Percentiles rank a stretch among this genome's conserved stretches.
Conservation (phyloP, 1,140 invertebrate species). For the Dinoponera quadriceps region DNA sequence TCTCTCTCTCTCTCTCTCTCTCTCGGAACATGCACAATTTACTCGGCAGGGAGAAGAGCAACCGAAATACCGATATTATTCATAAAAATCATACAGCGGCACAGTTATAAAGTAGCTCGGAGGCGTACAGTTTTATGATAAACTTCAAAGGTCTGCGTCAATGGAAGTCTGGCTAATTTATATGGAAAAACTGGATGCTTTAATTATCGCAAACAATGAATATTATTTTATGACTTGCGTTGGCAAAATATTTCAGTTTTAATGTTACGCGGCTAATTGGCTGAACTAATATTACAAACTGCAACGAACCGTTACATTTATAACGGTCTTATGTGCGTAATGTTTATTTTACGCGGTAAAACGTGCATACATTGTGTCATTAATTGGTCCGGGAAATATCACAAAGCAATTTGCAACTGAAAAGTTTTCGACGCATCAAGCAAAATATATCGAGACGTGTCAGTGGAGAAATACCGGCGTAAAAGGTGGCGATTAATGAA, state of each 20-base stretch:
- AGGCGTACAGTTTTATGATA: conserved; percentile 27
- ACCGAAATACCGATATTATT: conserved; percentile 54
- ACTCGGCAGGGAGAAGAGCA: background rate
- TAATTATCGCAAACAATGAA: conserved; percentile 40
- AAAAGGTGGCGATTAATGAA: background rate
- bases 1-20: background rate
- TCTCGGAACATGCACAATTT: conserved; percentile 26
- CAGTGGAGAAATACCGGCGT: background rate
- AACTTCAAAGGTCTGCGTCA: conserved; percentile 2
- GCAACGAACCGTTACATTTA: background rate
- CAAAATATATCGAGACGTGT: background rate
- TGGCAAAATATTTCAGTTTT: conserved; percentile 9
- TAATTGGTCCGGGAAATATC: background rate
- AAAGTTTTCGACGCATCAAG: background rate
- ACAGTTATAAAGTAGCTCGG: conserved; percentile 2
- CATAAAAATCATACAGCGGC: conserved; percentile 38
- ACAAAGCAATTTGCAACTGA: background rate
- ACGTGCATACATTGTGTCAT: background rate
- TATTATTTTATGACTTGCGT: background rate
- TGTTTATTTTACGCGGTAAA: background rate
- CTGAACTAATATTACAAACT: background rate
- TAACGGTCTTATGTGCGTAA: background rate
- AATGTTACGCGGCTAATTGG: conserved; percentile 1
- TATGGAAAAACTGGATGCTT: conserved; percentile 32
- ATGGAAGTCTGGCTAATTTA: conserved; percentile 12